phyloP scores from a whole-genome alignment of 2,113 vertebrate genomes.

The Oophaga pumilio region DNA sequence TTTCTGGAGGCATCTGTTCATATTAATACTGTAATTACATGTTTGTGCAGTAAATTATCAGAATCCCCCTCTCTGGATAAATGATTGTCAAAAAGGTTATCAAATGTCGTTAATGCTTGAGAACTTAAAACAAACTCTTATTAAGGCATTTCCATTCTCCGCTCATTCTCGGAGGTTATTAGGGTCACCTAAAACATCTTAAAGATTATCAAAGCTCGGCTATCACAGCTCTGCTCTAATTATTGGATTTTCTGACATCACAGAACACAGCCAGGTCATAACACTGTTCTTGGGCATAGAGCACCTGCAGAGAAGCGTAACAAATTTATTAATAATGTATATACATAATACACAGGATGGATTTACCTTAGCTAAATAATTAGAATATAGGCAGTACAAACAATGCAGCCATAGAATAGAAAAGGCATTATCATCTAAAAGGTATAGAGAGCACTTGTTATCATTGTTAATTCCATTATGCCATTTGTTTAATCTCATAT shows the following conservation, averaged over 20 bases:
- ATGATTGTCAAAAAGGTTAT: slow-evolving; percentile 16
- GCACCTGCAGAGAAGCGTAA: neutral
- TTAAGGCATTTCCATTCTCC: neutral
- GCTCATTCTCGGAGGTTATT: slow-evolving; percentile 16
- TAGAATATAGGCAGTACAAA: neutral
- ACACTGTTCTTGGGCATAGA: neutral
- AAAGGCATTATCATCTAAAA: neutral
- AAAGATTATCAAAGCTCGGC: neutral
- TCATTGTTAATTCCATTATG: too few species aligned
- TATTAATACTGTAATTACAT: slow-evolving; percentile 10
- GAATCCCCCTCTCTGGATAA: neutral
- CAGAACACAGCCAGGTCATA: slow-evolving; percentile 5
- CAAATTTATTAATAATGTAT: neutral
- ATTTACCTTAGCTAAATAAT: neutral
- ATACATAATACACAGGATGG: neutral
- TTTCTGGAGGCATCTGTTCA: slow-evolving; percentile 36
- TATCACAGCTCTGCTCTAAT: slow-evolving; percentile 1
- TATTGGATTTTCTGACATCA: slow-evolving; percentile 13
- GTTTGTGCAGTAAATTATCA: slow-evolving; percentile 18
- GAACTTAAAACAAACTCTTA: slow-evolving; percentile 13
- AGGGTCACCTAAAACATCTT: slow-evolving; percentile 16
- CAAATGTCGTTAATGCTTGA: slow-evolving; percentile 13
- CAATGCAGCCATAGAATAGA: neutral
- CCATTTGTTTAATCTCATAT: too few species aligned
- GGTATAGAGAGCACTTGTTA: too few species aligned